Conservation (phyloP, 2,888 invertebrate genomes). For the Bursaphelenchus okinawaensis region DNA sequence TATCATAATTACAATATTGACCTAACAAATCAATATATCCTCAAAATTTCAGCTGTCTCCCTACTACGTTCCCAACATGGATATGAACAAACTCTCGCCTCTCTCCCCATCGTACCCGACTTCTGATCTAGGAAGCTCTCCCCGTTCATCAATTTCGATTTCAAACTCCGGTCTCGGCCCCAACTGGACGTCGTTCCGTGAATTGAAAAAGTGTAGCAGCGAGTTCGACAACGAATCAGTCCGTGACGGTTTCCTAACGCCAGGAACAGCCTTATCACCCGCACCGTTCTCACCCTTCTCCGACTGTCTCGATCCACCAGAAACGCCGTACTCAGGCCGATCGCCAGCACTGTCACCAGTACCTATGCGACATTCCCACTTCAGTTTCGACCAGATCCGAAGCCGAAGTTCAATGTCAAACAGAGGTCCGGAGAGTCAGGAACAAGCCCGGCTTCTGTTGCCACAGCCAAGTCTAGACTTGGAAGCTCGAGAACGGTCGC, state of each 20-base stretch:
- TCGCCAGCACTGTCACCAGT: constrained; percentile 40
- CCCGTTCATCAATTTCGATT: constrained; percentile 42
- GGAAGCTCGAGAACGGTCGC: constrained; percentile 43
- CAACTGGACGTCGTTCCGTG: constrained; percentile 48
- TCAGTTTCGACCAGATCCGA: constrained; percentile 49
- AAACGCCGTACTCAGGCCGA: constrained; percentile 46
- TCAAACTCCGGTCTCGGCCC: constrained; percentile 38
- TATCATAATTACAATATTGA: neutral
- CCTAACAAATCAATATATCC: neutral
- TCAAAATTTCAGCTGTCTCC: constrained; percentile 36
- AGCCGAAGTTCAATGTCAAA: constrained; percentile 44
- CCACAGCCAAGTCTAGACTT: constrained; percentile 27
- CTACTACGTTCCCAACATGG: constrained; percentile 34
- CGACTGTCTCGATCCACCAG: constrained; percentile 35
- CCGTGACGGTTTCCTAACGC: constrained; percentile 39
- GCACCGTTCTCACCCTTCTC: constrained; percentile 54
- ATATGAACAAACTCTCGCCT: constrained; percentile 34
- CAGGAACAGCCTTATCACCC: constrained; percentile 46
- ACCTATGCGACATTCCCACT: constrained; percentile 27
- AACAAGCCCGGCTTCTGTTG: constrained; percentile 22
- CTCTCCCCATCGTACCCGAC: constrained; percentile 54
- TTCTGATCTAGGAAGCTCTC: constrained; percentile 52
- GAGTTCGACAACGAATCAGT: constrained; percentile 40
- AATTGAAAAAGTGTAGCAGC: constrained; percentile 27
- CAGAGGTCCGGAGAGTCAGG: constrained; percentile 23